Base-by-base conservation (phyloP, 1,140 invertebrate species). In the Megathymus violae region DNA sequence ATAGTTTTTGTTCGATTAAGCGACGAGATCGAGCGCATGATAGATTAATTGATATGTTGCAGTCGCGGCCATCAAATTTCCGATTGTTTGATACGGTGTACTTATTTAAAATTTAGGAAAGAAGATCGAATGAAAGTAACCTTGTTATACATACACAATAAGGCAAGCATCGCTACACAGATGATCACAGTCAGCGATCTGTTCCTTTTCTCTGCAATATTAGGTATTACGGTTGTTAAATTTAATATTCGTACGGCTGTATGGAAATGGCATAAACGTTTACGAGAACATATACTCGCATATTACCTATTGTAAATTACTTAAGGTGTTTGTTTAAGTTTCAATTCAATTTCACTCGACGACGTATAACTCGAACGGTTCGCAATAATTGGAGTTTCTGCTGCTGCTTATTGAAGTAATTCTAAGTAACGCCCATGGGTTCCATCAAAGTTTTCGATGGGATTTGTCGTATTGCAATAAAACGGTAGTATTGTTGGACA, bases 1-100 rank as follows among this genome's bases (percentile, higher is more conserved):
- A 52, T 6, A 51, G 15, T 38, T 40, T 41, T 54, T 54, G n/a
- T 54, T 2, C 22, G 16, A 19, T 4, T 36, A 16, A 15, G 9
- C 40, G 3, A 17, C 19, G n/a, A 19, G 16, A n/a, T 43, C 38
- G 11, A 43, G 25, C 14, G 19, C 9, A 16, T 11, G 51, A 56
- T 56, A 56, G 51, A 56, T 56, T 41, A 56, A 56, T 43, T 41
- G 38, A 56, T 56, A 56, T 13, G 13, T 14, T 54, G 7, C 36
- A 17, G n/a, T 43, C 19, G 19, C 11, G 51, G 41, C 31, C 19
- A 25, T 43, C 51, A 38, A 43, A 56, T 10, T 17, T 54, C 7
- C 40, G 51, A 43, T 38, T 25, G 17, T 56, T 27, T 56, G 51
- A 40, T 22, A 56, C 15, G 31, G 36, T 56, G 19, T 40, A 17